Conservation (phyloP, 2,888 invertebrate species). For the Ecliptopera silaceata region DNA sequence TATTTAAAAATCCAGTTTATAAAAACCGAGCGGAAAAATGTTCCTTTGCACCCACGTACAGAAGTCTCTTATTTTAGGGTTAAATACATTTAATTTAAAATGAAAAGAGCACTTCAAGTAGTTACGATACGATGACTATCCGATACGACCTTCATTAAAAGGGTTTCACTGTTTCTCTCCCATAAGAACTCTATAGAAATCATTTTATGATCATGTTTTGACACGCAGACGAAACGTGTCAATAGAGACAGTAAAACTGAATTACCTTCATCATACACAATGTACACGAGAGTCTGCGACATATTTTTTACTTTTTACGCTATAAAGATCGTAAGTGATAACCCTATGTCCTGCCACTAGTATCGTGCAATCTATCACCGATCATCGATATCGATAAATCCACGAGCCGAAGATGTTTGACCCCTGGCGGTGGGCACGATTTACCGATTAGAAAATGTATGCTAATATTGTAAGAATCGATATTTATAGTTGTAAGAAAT, state of each 20-base stretch:
- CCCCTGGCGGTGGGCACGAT: constrained; percentile 67
- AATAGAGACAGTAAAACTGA: constrained; percentile 59
- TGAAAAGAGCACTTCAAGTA: not conserved
- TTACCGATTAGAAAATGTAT: constrained; percentile 66
- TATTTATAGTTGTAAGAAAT: constrained; percentile 60
- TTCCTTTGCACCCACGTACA: too few relatives aligned
- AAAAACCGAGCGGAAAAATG: too few relatives aligned
- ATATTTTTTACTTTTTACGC: constrained; percentile 56
- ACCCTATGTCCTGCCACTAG: constrained; percentile 58
- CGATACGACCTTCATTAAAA: constrained; percentile 1
- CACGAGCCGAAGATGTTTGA: constrained; percentile 63
- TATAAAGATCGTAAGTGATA: constrained; percentile 73
- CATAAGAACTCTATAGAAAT: constrained; percentile 20
- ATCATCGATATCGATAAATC: constrained; percentile 66
- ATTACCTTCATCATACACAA: constrained; percentile 59
- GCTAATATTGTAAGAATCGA: constrained; percentile 60
- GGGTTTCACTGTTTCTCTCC: constrained; percentile 20
- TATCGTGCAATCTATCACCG: constrained; percentile 61
- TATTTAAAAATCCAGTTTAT: too few relatives aligned
- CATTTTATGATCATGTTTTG: constrained; percentile 32
- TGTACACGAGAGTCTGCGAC: constrained; percentile 56
- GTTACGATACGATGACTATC: too few relatives aligned
- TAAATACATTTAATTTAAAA: too few relatives aligned
- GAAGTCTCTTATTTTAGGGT: too few relatives aligned
- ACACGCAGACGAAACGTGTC: constrained; percentile 41